These are phyloP conservation scores for Oopsacas minuta DNA, from an alignment of 37 sponge, comb jelly and placozoan species.

Conservation along the genomic window DNA sequence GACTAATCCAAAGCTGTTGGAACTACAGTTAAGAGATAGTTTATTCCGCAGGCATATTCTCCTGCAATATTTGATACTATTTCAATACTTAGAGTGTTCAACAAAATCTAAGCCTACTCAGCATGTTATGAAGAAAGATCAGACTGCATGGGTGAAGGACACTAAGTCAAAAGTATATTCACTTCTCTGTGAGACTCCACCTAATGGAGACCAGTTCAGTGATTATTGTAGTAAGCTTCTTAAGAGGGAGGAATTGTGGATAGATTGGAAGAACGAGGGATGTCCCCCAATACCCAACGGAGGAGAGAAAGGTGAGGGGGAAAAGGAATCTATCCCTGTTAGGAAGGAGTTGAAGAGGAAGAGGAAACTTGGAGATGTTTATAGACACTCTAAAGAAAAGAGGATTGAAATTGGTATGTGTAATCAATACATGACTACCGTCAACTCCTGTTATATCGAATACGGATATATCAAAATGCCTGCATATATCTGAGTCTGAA, in stretches of 20 bases:
- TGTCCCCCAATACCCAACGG: slow-evolving; percentile 39
- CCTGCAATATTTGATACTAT: slow-evolving; percentile 82
- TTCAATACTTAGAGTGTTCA: slow-evolving; percentile 73
- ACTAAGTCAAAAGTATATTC: slow-evolving; percentile 59
- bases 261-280: slow-evolving; percentile 95
- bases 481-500: too few relatives aligned
- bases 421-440: too few relatives aligned
- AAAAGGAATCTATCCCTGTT: background rate
- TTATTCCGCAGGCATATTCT: slow-evolving; percentile 82
- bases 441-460: too few relatives aligned
- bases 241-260: slow-evolving; percentile 78
- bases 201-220: slow-evolving; percentile 69
- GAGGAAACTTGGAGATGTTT: slow-evolving; percentile 17
- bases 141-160: slow-evolving; percentile 50
- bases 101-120: slow-evolving; percentile 68
- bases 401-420: slow-evolving; percentile 37
- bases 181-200: slow-evolving; percentile 80
- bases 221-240: slow-evolving; percentile 45
- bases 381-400: background rate
- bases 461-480: too few relatives aligned
- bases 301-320: slow-evolving; percentile 21
- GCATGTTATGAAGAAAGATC: slow-evolving; percentile 50
- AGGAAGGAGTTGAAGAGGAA: slow-evolving; percentile 22
- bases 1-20: slow-evolving; percentile 91
- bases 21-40: slow-evolving; percentile 70